Conservation (phyloP, 1,140 invertebrate genomes). For the Drosophila burlai region DNA sequence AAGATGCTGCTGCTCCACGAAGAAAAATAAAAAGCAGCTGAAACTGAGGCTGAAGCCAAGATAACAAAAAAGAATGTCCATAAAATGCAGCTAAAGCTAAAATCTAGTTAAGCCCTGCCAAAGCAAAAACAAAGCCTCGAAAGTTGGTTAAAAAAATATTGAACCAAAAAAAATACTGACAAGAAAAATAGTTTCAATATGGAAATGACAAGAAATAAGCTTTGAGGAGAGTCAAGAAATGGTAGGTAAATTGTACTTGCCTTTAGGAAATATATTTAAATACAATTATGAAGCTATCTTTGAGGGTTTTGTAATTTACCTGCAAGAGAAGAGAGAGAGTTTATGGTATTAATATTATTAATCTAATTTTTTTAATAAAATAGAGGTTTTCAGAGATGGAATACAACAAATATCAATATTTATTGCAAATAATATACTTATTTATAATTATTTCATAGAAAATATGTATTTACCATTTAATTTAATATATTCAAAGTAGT, state of each 20-base stretch:
- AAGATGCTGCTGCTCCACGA: constrained; percentile 32
- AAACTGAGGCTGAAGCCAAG: constrained; percentile 15
- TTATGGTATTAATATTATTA: not conserved
- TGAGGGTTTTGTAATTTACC: not conserved
- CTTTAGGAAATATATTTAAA: not conserved
- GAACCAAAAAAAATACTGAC: constrained; percentile 5
- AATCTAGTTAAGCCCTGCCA: constrained; percentile 51
- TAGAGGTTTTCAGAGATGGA: too few species aligned
- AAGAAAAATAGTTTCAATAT: constrained; percentile 30
- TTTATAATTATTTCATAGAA: too few species aligned
- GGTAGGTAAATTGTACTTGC: not conserved
- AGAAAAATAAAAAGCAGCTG: constrained; percentile 14
- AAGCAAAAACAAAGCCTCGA: not conserved
- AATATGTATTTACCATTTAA: too few species aligned
- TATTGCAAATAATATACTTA: not conserved
- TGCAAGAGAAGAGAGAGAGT: not conserved
- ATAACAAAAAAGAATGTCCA: constrained; percentile 42
- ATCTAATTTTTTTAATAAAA: not conserved
- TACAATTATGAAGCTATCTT: too few species aligned
- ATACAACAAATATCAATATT: not conserved
- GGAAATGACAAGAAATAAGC: constrained; percentile 3
- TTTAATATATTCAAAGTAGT: too few species aligned
- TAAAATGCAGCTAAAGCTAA: constrained; percentile 67
- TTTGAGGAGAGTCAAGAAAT: not conserved
- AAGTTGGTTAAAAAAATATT: constrained; percentile 12